A percentile compares a stretch with the other conserved stretches of the same genome.
Conservation (phyloP, 2,888 invertebrate genomes). For the Troides aeacus region DNA sequence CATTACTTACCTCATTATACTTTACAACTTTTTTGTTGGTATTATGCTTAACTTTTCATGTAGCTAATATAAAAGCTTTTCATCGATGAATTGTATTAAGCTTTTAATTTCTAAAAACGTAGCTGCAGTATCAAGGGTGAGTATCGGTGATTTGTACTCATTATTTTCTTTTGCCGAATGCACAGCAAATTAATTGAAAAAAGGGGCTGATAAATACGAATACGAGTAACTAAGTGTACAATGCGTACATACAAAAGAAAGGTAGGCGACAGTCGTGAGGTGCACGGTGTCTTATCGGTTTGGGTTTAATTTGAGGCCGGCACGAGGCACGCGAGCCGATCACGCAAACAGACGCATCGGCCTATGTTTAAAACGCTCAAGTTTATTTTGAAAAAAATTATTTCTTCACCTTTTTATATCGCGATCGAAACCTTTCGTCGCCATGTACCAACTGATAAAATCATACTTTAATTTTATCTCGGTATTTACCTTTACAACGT, state of each 20-base stretch:
- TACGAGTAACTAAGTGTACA: conserved; percentile 49
- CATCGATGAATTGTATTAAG: no score
- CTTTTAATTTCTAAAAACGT: no score
- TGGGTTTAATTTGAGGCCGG: conserved; percentile 76
- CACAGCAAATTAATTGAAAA: conserved; percentile 50
- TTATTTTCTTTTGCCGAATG: background rate
- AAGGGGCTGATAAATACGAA: conserved; percentile 61
- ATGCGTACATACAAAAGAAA: conserved; percentile 78
- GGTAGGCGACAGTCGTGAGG: conserved; percentile 75
- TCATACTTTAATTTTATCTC: conserved; percentile 27
- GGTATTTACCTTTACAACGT: conserved; percentile 20
- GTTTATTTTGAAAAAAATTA: conserved; percentile 25
- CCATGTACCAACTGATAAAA: conserved; percentile 22
- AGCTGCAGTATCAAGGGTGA: no score
- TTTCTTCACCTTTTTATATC: conserved; percentile 24
- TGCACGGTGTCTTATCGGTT: conserved; percentile 73
- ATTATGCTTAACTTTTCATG: no score
- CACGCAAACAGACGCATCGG: conserved; percentile 71
- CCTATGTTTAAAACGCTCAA: conserved; percentile 34
- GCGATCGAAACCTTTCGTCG: conserved; percentile 26
- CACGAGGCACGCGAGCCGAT: conserved; percentile 75
- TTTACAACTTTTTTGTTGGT: no score
- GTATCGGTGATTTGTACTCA: background rate
- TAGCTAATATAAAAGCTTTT: no score
- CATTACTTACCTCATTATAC: no score